Evolutionary conservation across 2,797 vertebrate genomes (phyloP), one percentile per base, ranked within the genome.

Genomic region (Manis javanica): DNA sequence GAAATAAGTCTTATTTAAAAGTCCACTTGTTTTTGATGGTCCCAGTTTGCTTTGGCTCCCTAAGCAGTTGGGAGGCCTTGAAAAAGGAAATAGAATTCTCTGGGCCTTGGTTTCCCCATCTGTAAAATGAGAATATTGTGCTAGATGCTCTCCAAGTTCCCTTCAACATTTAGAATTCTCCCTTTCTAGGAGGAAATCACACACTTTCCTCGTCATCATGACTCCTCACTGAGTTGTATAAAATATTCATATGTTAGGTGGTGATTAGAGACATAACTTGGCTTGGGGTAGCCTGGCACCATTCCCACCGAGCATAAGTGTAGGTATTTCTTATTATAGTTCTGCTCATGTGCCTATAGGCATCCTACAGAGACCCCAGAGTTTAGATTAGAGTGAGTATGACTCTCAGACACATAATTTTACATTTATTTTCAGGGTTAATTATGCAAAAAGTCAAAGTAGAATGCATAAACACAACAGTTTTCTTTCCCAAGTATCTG

Each of bases 41-140:
- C 31, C 19, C 34, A 26, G 19, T 51, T 90, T 23, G 14, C 14
- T 51, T 91, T 53, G 74, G 74, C 66, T 94, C 39, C 83, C 61
- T 63, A 63, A 82, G 64, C 53, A 49, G 51, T 34, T 75, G 57
- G 24, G 66, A 87, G 66, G 19, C 46, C 53, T 81, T 87, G 92
- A 71, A 68, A 94, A 88, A 69, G 61, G 75, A 96, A 87, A 85
- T 29, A 42, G 59, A 90, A 78, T 90, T 93, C 16, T 91, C 66
- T 94, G 81, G 42, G n/a, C 12, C 7, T 96, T 91, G 66, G 87
- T 84, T 94, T 95, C 64, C 46, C 93, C 93, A 89, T 93, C 51
- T 6, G 9, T 69, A 85, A 84, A 91, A 77, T 39, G 74, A 95
- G 7, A 46, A 49, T 81, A 14, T 55, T 72, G 29, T 77, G 42